These are phyloP conservation scores for Icerya purchasi DNA, from an alignment of 2,888 invertebrate genomes.

Conservation along the genomic window DNA sequence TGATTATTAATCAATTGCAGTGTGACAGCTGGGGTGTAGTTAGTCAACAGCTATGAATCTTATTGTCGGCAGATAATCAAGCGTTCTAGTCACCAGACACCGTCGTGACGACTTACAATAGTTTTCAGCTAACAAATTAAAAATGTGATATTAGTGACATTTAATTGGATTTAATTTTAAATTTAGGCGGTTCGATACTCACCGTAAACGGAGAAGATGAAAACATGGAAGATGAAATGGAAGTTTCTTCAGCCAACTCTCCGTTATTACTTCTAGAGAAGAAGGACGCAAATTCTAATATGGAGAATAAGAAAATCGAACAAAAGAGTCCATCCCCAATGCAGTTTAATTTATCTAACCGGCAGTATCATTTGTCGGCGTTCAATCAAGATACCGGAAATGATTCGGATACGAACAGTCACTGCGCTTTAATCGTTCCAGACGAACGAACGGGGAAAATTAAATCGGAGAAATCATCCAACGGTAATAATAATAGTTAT, in stretches of 20 bases:
- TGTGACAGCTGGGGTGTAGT: too few relatives aligned
- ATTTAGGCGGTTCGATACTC: not conserved
- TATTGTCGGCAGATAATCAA: too few relatives aligned
- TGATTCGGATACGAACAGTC: conserved; percentile 36
- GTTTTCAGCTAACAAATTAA: too few relatives aligned
- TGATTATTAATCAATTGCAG: too few relatives aligned
- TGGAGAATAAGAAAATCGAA: not conserved
- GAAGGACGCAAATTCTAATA: not conserved
- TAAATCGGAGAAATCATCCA: too few relatives aligned
- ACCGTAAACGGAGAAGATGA: conserved; percentile 7
- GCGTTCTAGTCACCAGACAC: too few relatives aligned
- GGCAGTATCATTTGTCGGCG: conserved; percentile 5
- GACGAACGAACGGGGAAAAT: conserved; percentile 18
- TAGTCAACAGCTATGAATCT: too few relatives aligned
- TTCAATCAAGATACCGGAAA: conserved; percentile 24
- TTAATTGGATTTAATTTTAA: too few relatives aligned
- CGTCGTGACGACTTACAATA: too few relatives aligned
- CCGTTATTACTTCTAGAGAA: conserved; percentile 1
- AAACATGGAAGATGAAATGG: conserved; percentile 1
- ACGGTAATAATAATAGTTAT: conserved; percentile 46
- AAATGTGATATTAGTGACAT: too few relatives aligned
- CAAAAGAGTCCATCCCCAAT: conserved; percentile 1
- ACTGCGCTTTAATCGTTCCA: conserved; percentile 31
- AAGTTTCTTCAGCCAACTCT: conserved; percentile 8
- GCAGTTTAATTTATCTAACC: conserved; percentile 5